Evolutionary conservation across 2,888 invertebrate genomes (phyloP).

Genomic region (Diabrotica balteata): DNA sequence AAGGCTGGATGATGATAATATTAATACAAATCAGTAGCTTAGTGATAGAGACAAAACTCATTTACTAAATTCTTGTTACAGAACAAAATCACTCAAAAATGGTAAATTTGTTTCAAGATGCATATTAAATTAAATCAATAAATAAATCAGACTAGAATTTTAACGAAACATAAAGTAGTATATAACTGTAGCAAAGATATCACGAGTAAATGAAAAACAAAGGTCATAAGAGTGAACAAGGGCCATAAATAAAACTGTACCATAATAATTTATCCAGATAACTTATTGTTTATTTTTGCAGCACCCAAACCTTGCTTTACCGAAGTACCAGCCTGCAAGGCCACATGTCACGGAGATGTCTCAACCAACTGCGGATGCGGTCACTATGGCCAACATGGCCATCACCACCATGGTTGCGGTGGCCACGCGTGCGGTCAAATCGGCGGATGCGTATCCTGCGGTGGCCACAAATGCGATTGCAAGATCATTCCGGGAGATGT

Average conservation of each 20-base stretch:
- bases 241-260: neutral
- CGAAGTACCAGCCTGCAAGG: conserved; percentile 34
- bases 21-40: too few species aligned
- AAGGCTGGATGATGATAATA: too few species aligned
- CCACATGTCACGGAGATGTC: neutral
- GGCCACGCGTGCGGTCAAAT: conserved; percentile 9
- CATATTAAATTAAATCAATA: too few species aligned
- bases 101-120: too few species aligned
- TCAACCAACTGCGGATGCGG: conserved; percentile 18
- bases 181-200: too few species aligned
- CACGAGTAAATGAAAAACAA: too few species aligned
- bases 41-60: too few species aligned
- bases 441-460: conserved; percentile 20
- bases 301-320: conserved; percentile 40
- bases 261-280: conserved; percentile 7
- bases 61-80: too few species aligned
- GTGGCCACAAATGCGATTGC: conserved; percentile 15
- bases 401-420: neutral
- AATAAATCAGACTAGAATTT: too few species aligned
- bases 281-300: conserved; percentile 25
- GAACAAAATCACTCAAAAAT: too few species aligned
- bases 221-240: too few species aligned
- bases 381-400: neutral
- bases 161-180: too few species aligned
- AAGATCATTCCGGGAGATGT: conserved; percentile 48